Evolutionary conservation across 2,888 invertebrate genomes (phyloP), one percentile per base, ranked within the genome.

Genomic region (Mesopsocus fuscifrons): DNA sequence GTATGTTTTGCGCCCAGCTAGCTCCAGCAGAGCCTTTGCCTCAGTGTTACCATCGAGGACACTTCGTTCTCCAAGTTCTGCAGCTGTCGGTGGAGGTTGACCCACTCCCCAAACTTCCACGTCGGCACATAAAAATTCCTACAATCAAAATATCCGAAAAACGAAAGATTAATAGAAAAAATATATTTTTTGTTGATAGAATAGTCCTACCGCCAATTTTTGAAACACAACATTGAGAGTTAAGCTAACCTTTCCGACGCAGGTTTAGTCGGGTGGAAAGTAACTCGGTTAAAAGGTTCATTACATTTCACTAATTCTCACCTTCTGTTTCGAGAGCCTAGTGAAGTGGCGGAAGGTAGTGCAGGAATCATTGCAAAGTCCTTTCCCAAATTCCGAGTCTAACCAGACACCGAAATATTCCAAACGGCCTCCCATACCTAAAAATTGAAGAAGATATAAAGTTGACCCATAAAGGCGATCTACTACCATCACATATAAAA

Each of bases 101-200:
- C 89, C 91, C 1, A 91, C 77, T 2, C 77, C 85, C 92, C 92
- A 94, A 2, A 91, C 81, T 59, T 94, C 92, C 41, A 87, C 62
- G 50, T 74, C 26, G 11, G 8, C 8, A 11, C 6, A 26, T 11
- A 11, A 26, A 26, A 26, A 26, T 11, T 26, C 26, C 26, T 26
- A 26, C 6, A 26, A 34, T 30, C 9, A 30, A 30, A 30, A 30
- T 9, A 30, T 11, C 9, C 9, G n/a, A 30, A 30, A 30, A 30
- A 30, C 9, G 9, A 30, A 11, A n/a, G 9, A 30, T n/a, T 30
- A 9, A 30, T 30, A 11, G 9, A 30, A n/a, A 30, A 30, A 30
- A 11, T 30, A 11, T 11, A 30, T 30, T n/a, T n/a, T n/a, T n/a
- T n/a, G n/a, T n/a, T n/a, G n/a, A n/a, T n/a, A n/a, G n/a, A n/a